Evolutionary conservation across 2,888 invertebrate genomes (phyloP).

Genomic region (Gibbula magus): DNA sequence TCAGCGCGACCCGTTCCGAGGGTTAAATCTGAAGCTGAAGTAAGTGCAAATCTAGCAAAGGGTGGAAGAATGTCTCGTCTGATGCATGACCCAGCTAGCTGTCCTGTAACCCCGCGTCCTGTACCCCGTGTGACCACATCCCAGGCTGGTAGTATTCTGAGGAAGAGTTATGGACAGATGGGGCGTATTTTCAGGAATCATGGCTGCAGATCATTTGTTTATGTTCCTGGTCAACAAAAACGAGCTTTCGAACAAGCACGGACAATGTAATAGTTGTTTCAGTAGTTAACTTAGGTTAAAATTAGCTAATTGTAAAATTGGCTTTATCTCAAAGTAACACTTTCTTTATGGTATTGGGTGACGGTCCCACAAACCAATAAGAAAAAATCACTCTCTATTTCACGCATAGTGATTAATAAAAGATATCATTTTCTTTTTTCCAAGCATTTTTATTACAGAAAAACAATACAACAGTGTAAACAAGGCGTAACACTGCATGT

Average conservation of each 20-base stretch:
- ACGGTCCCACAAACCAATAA: no score
- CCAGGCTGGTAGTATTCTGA: constrained; percentile 47
- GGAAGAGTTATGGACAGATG: constrained; percentile 39
- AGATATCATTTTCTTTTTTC: no score
- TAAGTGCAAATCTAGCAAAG: constrained; percentile 51
- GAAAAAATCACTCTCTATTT: no score
- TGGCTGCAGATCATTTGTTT: constrained; percentile 48
- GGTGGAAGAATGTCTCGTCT: constrained; percentile 58
- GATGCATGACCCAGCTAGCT: constrained; percentile 49
- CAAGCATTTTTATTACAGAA: no score
- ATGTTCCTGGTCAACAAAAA: constrained; percentile 48
- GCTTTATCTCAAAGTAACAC: no score
- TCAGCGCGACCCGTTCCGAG: constrained; percentile 50
- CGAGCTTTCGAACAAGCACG: constrained; percentile 39
- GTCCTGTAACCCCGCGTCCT: constrained; percentile 47
- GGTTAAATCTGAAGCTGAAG: constrained; percentile 54
- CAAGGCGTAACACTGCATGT: no score
- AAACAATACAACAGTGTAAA: no score
- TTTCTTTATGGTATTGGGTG: no score
- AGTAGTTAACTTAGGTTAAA: no score
- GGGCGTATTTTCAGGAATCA: constrained; percentile 48
- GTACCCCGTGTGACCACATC: constrained; percentile 51
- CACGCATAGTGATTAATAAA: no score
- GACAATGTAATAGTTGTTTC: constrained; percentile 36
- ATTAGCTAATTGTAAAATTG: no score